A percentile compares a stretch with the other conserved stretches of the same genome.
phyloP scores from a whole-genome alignment of 2,888 invertebrate genomes.

The Cremastobaeus sp. region DNA sequence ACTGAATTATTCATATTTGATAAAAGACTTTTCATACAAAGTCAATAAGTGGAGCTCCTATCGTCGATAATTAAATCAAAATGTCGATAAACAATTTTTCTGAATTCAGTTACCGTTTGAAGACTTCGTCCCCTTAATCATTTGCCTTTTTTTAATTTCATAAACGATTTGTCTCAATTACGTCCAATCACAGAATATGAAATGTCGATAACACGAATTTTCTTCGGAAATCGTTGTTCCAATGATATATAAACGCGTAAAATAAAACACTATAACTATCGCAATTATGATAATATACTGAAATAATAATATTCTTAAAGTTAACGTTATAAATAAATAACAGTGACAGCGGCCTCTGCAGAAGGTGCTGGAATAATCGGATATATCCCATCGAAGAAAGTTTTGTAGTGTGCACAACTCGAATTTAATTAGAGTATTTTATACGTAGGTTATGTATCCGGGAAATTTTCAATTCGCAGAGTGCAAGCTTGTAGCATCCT shows the following conservation, averaged over 20 bases:
- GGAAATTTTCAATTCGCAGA: conserved; percentile 24
- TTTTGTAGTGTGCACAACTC: conserved; percentile 55
- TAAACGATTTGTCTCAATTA: neutral
- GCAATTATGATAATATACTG: conserved; percentile 26
- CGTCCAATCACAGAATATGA: conserved; percentile 21
- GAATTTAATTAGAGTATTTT: conserved; percentile 47
- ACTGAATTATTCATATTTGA: no score
- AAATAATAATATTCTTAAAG: conserved; percentile 33
- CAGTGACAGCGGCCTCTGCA: conserved; percentile 4
- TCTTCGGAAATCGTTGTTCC: conserved; percentile 28
- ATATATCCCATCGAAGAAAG: conserved; percentile 54
- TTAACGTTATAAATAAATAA: conserved; percentile 31
- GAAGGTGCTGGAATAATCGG: conserved; percentile 26
- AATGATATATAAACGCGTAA: conserved; percentile 30
- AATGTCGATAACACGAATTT: conserved; percentile 32
- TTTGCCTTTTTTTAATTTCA: neutral
- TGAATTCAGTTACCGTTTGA: conserved; percentile 13
- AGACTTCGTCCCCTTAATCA: neutral
- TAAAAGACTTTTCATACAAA: no score
- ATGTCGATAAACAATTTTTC: no score
- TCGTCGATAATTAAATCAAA: no score
- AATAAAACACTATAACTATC: conserved; percentile 27
- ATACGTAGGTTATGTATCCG: conserved; percentile 29
- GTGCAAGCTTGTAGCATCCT: neutral
- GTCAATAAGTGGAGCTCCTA: no score